Conservation (phyloP, 1,140 invertebrate species). For the silkworm (Bombyx mori) region DNA sequence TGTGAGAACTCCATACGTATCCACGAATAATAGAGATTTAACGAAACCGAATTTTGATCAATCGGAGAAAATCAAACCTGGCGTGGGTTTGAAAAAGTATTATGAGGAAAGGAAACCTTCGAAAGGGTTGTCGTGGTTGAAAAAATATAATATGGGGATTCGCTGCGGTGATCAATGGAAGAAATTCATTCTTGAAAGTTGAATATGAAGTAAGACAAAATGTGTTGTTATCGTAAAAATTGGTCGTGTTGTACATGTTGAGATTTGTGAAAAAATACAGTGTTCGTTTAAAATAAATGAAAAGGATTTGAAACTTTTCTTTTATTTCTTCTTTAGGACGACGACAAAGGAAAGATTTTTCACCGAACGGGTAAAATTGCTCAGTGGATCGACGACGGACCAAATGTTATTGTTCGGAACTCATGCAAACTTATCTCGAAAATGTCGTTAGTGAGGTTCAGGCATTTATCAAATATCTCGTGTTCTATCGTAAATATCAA, state of each 20-base stretch:
- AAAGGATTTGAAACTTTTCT: background rate
- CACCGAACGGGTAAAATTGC: no score
- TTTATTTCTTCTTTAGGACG: background rate
- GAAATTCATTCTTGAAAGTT: constrained; percentile 34
- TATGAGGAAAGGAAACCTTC: background rate
- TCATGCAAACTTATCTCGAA: no score
- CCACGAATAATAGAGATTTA: no score
- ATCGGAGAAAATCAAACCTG: background rate
- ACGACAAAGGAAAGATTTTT: no score
- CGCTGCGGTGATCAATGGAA: constrained; percentile 35
- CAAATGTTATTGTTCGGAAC: no score
- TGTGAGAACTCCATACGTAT: no score
- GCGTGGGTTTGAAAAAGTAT: background rate
- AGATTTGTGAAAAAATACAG: constrained; percentile 2
- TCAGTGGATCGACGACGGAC: no score
- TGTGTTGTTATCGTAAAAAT: background rate
- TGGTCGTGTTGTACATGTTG: constrained; percentile 5
- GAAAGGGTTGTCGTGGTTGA: constrained; percentile 30
- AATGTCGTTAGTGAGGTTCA: no score
- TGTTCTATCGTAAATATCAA: no score
- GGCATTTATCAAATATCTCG: no score
- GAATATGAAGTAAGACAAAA: constrained; percentile 3
- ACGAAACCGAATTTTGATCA: no score
- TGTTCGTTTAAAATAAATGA: constrained; percentile 1
- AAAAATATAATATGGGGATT: constrained; percentile 32